Evolutionary conservation across 1,140 invertebrate species (phyloP).

Genomic region (Drosophila neocordata): DNA sequence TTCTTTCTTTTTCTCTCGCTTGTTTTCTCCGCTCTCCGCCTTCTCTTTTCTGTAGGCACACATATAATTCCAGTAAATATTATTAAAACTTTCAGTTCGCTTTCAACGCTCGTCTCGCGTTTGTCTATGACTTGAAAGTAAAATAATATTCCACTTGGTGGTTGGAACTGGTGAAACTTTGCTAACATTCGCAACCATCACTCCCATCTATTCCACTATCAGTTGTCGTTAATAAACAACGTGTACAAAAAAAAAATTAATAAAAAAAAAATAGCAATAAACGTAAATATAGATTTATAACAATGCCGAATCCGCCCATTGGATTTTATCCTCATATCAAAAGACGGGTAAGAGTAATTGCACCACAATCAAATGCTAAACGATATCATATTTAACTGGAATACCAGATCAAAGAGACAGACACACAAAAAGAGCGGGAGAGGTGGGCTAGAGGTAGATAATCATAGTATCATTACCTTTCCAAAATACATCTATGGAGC

Average conservation of each 20-base stretch:
- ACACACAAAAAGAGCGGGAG: too few relatives aligned
- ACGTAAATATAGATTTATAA: neutral
- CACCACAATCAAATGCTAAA: too few relatives aligned
- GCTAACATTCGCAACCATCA: neutral
- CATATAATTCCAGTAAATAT: slow-evolving; percentile 73
- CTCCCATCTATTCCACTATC: slow-evolving; percentile 21
- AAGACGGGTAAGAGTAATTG: slow-evolving; percentile 58
- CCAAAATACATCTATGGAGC: too few relatives aligned
- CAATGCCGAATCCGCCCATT: slow-evolving; percentile 71
- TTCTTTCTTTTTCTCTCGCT: slow-evolving; percentile 23
- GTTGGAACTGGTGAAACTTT: slow-evolving; percentile 13
- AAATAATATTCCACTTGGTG: slow-evolving; percentile 1
- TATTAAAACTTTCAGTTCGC: slow-evolving; percentile 74
- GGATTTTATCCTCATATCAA: slow-evolving; percentile 73
- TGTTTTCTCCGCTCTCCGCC: slow-evolving; percentile 18
- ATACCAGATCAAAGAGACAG: neutral
- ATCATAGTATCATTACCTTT: too few relatives aligned
- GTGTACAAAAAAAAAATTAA: neutral
- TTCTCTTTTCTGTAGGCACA: slow-evolving; percentile 14
- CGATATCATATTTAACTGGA: too few relatives aligned
- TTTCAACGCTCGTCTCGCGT: slow-evolving; percentile 61
- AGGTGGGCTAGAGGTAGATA: too few relatives aligned
- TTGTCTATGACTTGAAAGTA: slow-evolving; percentile 26
- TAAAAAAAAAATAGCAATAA: neutral
- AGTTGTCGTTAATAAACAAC: neutral